Percentiles rank a stretch among this genome's conserved stretches.
These are phyloP conservation scores for Plebejus anna DNA, from an alignment of 2,888 invertebrate genomes.

Conservation along the genomic window DNA sequence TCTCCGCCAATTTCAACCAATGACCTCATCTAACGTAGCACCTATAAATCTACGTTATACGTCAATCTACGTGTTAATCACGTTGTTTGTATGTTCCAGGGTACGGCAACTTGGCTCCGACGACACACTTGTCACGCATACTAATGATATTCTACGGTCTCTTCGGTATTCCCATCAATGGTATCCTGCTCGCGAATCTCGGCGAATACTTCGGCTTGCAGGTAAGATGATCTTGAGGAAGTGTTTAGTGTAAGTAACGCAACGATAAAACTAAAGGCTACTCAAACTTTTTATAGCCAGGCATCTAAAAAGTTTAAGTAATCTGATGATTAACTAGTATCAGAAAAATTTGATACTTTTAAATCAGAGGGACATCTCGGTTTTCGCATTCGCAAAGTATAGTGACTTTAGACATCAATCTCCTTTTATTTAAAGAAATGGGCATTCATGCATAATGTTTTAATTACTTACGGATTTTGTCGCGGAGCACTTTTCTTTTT, in stretches of 20 bases:
- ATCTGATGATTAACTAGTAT: too few relatives aligned
- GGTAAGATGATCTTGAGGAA: conserved; percentile 65
- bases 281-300: too few relatives aligned
- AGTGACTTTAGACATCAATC: too few relatives aligned
- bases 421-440: too few relatives aligned
- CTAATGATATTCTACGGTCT: conserved; percentile 93
- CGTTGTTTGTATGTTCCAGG: conserved; percentile 72
- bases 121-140: conserved; percentile 87
- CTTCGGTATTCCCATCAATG: conserved; percentile 92
- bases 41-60: conserved; percentile 12
- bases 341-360: too few relatives aligned
- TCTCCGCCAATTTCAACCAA: background rate
- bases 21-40: background rate
- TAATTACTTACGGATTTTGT: too few relatives aligned
- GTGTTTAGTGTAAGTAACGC: background rate
- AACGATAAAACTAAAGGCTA: background rate
- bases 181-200: conserved; percentile 87
- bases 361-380: too few relatives aligned
- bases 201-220: conserved; percentile 92
- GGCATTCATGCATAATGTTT: too few relatives aligned
- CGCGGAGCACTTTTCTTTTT: too few relatives aligned
- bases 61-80: conserved; percentile 13
- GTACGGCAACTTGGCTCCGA: conserved; percentile 94
- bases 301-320: too few relatives aligned
- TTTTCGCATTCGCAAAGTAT: too few relatives aligned